Evolutionary conservation across 2,888 invertebrate genomes (phyloP), one percentile per base, ranked within the genome.

Genomic region (Tricholauxania praeusta): DNA sequence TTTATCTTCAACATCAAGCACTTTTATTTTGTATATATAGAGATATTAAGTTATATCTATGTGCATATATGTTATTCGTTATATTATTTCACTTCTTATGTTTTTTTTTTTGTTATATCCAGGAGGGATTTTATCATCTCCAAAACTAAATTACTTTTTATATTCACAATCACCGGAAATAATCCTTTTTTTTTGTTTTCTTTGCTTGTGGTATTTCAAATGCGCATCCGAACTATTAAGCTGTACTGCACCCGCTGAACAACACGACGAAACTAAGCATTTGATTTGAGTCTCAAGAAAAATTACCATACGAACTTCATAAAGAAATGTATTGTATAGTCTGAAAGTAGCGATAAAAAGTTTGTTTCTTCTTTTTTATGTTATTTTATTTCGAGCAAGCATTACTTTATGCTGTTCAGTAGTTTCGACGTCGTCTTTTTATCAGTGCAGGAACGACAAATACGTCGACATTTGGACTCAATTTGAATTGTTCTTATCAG

Each of bases 381-480:
- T 48, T 57, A 60, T 69, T 69, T 69, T 66, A 22, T 67, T 62
- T 65, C 72, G 49, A 71, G 62, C 72, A 60, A 66, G 69, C 60
- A 60, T 52, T 60, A 66, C 60, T 62, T 52, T 53, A 47, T 67
- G 22, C 22, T 53, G 19, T 48, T 68, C 22, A 60, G 47, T 66
- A 63, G 72, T 55, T 67, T 72, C 72, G n/a, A n/a, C n/a, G 72
- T 8, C 47, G 65, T 74, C 69, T 74, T 72, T 78, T 78, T 75
- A 78, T 78, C 77, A 78, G 77, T 75, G 63, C 49, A 70, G 55
- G 59, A 32, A 62, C 55, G 74, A 75, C 77, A 75, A 78, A 75
- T 75, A 76, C 74, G 72, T 59, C 74, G 78, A 74, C 77, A 79
- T 76, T 77, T 79, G 78, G 76, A 77, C 77, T 77, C 77, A 75